Conservation (phyloP, 2,113 vertebrate genomes). For the Sprattus sprattus region DNA sequence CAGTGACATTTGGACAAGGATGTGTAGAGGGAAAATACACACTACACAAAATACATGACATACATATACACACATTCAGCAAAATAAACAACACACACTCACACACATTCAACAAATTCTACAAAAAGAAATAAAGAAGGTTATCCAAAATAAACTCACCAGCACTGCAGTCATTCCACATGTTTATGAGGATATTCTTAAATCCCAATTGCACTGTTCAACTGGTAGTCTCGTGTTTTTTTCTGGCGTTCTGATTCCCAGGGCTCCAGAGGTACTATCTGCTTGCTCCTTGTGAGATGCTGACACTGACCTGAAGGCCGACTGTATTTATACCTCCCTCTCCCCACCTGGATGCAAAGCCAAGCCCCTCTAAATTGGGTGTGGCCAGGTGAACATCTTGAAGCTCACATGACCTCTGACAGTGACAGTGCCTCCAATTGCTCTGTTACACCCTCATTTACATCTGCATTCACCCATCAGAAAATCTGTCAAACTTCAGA, state of each 20-base stretch:
- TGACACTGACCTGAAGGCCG: constrained; percentile 22
- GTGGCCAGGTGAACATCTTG: constrained; percentile 21
- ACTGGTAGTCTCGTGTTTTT: neutral
- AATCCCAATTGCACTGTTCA: constrained; percentile 4
- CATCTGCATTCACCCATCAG: neutral
- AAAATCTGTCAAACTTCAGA: neutral
- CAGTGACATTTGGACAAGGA: too few relatives aligned
- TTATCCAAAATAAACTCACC: constrained; percentile 17
- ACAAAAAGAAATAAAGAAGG: neutral
- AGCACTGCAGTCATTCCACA: constrained; percentile 48
- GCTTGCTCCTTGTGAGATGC: constrained; percentile 31
- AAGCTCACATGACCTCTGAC: constrained; percentile 28
- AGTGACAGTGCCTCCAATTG: constrained; percentile 32
- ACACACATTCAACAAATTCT: neutral
- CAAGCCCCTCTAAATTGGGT: neutral
- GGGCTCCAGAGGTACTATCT: neutral
- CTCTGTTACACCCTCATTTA: constrained; percentile 30
- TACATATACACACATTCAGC: neutral
- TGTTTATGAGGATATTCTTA: constrained; percentile 22
- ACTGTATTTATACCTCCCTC: constrained; percentile 39
- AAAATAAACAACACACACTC: neutral
- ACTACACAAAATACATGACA: neutral
- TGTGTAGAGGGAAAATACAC: too few relatives aligned
- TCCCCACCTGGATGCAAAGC: neutral
- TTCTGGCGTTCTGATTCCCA: neutral